Conservation (phyloP, 2,888 invertebrate species). For the Thelaira solivaga region DNA sequence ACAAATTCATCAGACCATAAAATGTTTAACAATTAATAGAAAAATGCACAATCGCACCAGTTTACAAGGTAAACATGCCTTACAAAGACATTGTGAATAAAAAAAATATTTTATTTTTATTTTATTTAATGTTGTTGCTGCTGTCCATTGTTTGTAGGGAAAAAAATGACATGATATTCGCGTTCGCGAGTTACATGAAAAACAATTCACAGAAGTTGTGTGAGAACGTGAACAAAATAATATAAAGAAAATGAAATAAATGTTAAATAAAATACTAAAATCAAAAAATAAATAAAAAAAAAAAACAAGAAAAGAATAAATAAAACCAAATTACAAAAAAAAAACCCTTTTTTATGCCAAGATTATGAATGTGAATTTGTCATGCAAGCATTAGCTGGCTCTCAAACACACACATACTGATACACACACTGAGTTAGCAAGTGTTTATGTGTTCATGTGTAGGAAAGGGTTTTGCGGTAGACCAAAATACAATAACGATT, state of each 20-base stretch:
- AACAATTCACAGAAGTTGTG: conserved; percentile 48
- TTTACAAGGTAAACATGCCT: conserved; percentile 69
- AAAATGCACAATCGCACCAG: conserved; percentile 66
- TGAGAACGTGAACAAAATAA: conserved; percentile 52
- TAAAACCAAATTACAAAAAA: conserved; percentile 21
- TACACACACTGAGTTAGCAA: not conserved
- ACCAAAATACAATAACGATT: conserved; percentile 31
- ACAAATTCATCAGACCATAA: conserved; percentile 70
- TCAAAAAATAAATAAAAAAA: conserved; percentile 37
- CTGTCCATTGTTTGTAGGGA: conserved; percentile 42
- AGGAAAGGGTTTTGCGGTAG: conserved; percentile 44
- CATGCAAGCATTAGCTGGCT: conserved; percentile 73
- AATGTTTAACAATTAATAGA: conserved; percentile 73
- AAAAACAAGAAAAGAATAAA: conserved; percentile 14
- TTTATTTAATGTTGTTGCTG: conserved; percentile 22
- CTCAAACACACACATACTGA: not conserved
- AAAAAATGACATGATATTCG: conserved; percentile 61
- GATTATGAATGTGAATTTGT: conserved; percentile 75
- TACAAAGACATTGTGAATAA: conserved; percentile 63
- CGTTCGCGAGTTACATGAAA: conserved; percentile 62
- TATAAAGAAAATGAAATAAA: no score
- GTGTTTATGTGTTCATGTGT: not conserved
- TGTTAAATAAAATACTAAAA: no score
- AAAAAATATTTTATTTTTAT: conserved; percentile 26
- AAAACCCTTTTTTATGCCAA: conserved; percentile 52